Percentiles rank a stretch among this genome's conserved stretches.
Conservation (phyloP, 2,888 invertebrate genomes). For the Ennomos fuscantarius region DNA sequence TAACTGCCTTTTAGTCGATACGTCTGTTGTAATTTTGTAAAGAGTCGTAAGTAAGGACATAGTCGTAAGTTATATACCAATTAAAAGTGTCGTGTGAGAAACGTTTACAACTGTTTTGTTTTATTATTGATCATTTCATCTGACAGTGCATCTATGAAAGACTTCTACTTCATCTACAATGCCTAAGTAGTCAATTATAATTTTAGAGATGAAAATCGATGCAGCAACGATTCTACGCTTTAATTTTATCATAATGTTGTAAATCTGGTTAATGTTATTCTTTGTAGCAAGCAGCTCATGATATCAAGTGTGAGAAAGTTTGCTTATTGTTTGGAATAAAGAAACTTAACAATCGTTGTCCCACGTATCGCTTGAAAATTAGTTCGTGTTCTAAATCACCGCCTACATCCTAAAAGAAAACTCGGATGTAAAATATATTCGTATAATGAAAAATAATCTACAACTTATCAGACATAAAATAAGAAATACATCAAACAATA, state of each 20-base stretch:
- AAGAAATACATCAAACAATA: conserved; percentile 37
- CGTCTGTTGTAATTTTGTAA: conserved; percentile 85
- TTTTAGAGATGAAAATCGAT: not conserved
- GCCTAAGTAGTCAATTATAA: not conserved
- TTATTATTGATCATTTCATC: conserved; percentile 17
- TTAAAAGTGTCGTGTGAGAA: conserved; percentile 80
- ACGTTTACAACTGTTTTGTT: conserved; percentile 52
- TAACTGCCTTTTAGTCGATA: conserved; percentile 81
- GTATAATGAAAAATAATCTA: conserved; percentile 49
- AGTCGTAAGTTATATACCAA: conserved; percentile 82
- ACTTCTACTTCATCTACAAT: no score
- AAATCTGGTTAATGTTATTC: conserved; percentile 22
- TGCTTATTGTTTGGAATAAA: conserved; percentile 32
- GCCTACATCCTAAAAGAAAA: conserved; percentile 22
- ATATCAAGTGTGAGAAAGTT: conserved; percentile 37
- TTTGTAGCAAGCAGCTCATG: conserved; percentile 22
- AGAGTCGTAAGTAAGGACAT: conserved; percentile 82
- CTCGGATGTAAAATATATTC: conserved; percentile 36
- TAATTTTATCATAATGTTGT: conserved; percentile 6
- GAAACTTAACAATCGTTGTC: conserved; percentile 33
- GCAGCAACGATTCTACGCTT: no score
- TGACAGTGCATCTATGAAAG: not conserved
- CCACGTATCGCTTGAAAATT: conserved; percentile 40
- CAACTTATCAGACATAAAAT: conserved; percentile 46
- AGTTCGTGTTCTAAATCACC: conserved; percentile 22